phyloP scores from a whole-genome alignment of 1,140 invertebrate genomes.

The Lepidurus apus region DNA sequence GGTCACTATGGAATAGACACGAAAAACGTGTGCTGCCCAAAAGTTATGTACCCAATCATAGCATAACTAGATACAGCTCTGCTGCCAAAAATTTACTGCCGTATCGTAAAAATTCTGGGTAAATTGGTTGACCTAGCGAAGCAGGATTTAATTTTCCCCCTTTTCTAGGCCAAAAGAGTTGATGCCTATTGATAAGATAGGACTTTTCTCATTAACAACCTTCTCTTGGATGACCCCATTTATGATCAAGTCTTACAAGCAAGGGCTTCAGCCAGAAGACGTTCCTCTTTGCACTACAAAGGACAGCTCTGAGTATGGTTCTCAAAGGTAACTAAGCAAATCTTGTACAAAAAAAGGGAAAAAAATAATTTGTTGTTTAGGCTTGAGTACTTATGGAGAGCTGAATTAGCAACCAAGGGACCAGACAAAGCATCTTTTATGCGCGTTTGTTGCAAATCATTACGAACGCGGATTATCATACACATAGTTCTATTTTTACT shows the following conservation, averaged over 20 bases:
- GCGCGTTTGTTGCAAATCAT: conserved; percentile 52
- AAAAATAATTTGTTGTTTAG: conserved; percentile 41
- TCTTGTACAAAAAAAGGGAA: conserved; percentile 37
- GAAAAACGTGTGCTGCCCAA: conserved; percentile 33
- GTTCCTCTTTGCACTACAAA: conserved; percentile 50
- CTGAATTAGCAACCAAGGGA: conserved; percentile 46
- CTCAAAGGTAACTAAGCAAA: conserved; percentile 42
- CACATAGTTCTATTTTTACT: conserved; percentile 50
- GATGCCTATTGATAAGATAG: conserved; percentile 49
- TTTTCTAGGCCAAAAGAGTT: conserved; percentile 40
- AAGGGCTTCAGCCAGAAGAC: conserved; percentile 46
- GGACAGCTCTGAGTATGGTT: conserved; percentile 51
- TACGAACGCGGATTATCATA: conserved; percentile 51
- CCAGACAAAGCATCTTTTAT: conserved; percentile 49
- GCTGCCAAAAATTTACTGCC: conserved; percentile 38
- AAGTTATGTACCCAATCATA: conserved; percentile 32
- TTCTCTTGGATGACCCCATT: conserved; percentile 56
- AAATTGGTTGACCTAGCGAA: neutral
- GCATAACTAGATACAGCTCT: conserved; percentile 34
- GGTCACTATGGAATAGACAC: conserved; percentile 33
- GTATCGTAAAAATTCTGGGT: conserved; percentile 36
- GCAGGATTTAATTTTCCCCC: neutral
- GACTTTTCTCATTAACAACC: conserved; percentile 52
- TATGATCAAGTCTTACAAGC: conserved; percentile 53
- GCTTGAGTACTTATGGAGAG: conserved; percentile 50